Evolutionary conservation across 35 echinoderm and acorn worm genomes (phyloP).

Genomic region (Ptychodera flava): DNA sequence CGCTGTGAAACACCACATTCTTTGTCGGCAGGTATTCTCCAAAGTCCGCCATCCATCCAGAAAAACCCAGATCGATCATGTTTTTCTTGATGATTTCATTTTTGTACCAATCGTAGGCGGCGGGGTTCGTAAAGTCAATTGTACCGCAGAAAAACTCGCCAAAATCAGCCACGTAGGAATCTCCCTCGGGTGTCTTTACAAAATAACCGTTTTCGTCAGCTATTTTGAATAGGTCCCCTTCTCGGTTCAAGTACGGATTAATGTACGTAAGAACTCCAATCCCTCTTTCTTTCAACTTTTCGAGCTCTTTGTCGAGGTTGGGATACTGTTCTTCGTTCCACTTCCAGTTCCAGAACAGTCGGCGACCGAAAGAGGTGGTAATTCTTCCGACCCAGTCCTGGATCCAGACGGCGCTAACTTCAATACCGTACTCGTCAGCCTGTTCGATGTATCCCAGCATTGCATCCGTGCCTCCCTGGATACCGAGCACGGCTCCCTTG

Average conservation of each 20-base stretch:
- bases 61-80: conserved; percentile 86
- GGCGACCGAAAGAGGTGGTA: conserved; percentile 69
- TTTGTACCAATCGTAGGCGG: conserved; percentile 81
- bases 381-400: conserved; percentile 93
- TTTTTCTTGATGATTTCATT: conserved; percentile 65
- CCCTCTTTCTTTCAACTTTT: conserved; percentile 52
- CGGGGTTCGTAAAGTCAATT: conserved; percentile 90
- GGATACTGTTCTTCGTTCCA: conserved; percentile 94
- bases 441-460: conserved; percentile 74
- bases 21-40: conserved; percentile 85
- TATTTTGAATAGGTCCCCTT: conserved; percentile 75
- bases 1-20: conserved; percentile 73
- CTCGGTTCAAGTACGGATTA: conserved; percentile 77
- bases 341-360: conserved; percentile 98
- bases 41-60: conserved; percentile 99
- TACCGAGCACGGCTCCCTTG: conserved; percentile 64
- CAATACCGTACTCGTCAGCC: conserved; percentile 60
- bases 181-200: conserved; percentile 53
- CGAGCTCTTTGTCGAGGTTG: conserved; percentile 57
- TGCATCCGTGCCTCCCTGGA: conserved; percentile 82
- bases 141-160: conserved; percentile 87
- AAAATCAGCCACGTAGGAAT: conserved; percentile 80
- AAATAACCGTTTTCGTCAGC: conserved; percentile 51
- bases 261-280: conserved; percentile 49
- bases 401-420: conserved; percentile 84